Percentiles rank a stretch among this genome's conserved stretches.
Evolutionary conservation across 2,888 invertebrate genomes (phyloP).

Genomic region (Cosmia pyralina): DNA sequence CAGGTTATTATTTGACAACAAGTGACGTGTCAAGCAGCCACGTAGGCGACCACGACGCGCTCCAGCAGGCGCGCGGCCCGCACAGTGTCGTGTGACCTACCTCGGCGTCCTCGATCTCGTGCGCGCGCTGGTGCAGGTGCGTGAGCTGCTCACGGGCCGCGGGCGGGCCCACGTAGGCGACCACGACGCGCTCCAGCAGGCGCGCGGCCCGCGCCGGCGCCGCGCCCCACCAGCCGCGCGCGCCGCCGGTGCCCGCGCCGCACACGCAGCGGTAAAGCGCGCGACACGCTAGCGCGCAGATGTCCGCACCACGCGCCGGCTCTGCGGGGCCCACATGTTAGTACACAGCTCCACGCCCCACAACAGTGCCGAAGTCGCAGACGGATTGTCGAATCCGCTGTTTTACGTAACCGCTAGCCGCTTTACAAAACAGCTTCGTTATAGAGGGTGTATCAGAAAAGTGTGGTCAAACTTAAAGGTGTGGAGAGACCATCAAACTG

Average conservation of each 20-base stretch:
- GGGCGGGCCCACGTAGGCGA: slow-evolving; percentile 83
- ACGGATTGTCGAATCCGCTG: too few relatives aligned
- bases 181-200: slow-evolving; percentile 84
- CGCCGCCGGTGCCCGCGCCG: slow-evolving; percentile 92
- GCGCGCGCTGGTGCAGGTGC: slow-evolving; percentile 52
- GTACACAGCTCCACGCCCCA: neutral
- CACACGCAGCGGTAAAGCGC: slow-evolving; percentile 83
- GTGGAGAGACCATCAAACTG: too few relatives aligned
- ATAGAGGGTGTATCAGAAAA: too few relatives aligned
- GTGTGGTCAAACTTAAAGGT: too few relatives aligned
- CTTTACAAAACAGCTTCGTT: too few relatives aligned
- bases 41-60: slow-evolving; percentile 78
- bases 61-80: slow-evolving; percentile 71
- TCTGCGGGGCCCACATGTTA: slow-evolving; percentile 13
- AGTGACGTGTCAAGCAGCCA: neutral
- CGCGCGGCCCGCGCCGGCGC: slow-evolving; percentile 90
- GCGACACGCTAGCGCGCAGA: slow-evolving; percentile 50
- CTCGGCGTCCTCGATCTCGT: slow-evolving; percentile 64
- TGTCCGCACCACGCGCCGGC: slow-evolving; percentile 25
- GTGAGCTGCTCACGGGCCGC: slow-evolving; percentile 60
- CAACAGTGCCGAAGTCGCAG: neutral
- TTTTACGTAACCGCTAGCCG: too few relatives aligned
- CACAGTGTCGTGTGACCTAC: slow-evolving; percentile 71
- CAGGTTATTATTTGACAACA: neutral
- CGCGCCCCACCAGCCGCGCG: slow-evolving; percentile 91